phyloP scores from a whole-genome alignment of 2,888 invertebrate species.

The Agonopterix arenella region DNA sequence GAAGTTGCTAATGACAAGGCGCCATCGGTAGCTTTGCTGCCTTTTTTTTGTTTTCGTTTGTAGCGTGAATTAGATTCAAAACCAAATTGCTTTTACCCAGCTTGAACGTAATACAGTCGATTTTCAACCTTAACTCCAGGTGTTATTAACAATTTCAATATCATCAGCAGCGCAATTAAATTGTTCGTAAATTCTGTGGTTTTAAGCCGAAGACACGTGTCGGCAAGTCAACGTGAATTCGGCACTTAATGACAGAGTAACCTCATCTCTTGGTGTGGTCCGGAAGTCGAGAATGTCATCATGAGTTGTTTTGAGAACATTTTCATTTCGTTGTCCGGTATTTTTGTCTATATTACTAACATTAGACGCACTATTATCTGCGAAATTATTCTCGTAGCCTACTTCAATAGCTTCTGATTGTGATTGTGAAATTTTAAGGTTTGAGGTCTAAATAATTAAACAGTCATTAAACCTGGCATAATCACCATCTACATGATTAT shows the following conservation, averaged over 20 bases:
- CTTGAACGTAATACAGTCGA: conserved; percentile 1
- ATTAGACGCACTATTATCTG: conserved; percentile 12
- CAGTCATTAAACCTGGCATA: not conserved
- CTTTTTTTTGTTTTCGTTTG: conserved; percentile 41
- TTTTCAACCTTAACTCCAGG: conserved; percentile 20
- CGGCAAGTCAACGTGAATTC: conserved; percentile 30
- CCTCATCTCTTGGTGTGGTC: conserved; percentile 51
- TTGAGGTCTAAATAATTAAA: too few relatives aligned
- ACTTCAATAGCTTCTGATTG: too few relatives aligned
- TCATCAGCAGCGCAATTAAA: conserved; percentile 8
- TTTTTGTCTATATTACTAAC: conserved; percentile 37
- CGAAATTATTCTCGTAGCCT: too few relatives aligned
- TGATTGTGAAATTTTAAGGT: too few relatives aligned
- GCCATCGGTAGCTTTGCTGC: conserved; percentile 61
- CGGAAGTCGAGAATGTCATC: conserved; percentile 65
- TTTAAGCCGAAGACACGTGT: conserved; percentile 47
- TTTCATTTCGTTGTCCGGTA: conserved; percentile 46
- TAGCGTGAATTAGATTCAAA: conserved; percentile 37
- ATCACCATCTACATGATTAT: not conserved
- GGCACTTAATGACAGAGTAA: conserved; percentile 46
- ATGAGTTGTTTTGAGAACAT: conserved; percentile 41
- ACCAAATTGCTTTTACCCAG: conserved; percentile 18
- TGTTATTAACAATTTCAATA: not conserved
- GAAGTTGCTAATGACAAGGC: conserved; percentile 72
- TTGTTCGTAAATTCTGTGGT: conserved; percentile 30